These are phyloP conservation scores for Taxidea taxus DNA, from an alignment of 2,113 vertebrate genomes.

Conservation along the genomic window DNA sequence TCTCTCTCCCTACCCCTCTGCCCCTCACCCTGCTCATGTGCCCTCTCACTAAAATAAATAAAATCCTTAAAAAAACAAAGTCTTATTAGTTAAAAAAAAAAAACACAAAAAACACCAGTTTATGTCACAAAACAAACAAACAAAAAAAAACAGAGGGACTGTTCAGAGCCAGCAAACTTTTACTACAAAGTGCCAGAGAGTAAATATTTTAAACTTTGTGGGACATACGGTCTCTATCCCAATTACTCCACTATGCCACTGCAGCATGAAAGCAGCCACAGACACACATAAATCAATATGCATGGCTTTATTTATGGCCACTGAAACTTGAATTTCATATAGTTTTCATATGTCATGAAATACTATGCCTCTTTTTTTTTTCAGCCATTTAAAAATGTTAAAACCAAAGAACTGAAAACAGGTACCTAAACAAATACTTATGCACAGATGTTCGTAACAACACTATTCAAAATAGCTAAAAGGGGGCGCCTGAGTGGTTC, in stretches of 20 bases:
- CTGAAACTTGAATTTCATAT: not conserved
- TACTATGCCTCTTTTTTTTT: not conserved
- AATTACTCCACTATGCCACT: not conserved
- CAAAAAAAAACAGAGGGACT: not conserved
- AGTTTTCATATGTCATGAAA: not conserved
- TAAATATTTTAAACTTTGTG: not conserved
- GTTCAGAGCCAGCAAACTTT: not conserved
- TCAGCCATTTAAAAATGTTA: not conserved
- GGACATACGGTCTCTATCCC: not conserved
- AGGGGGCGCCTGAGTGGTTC: not conserved
- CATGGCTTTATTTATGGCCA: not conserved
- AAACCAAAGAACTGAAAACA: not conserved
- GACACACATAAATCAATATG: not conserved
- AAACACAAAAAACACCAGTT: not conserved
- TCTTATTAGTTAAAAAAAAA: not conserved
- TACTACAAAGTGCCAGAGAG: not conserved
- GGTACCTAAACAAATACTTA: not conserved
- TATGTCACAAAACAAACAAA: not conserved
- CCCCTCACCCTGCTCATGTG: not conserved
- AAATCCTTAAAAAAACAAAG: not conserved
- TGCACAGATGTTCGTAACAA: not conserved
- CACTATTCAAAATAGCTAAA: not conserved
- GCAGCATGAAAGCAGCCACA: not conserved
- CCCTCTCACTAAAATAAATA: not conserved
- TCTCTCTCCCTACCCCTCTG: not conserved